A percentile compares a stretch with the other conserved stretches of the same genome.
phyloP scores from a whole-genome alignment of 2,797 vertebrate genomes.

The Anabas testudineus region DNA sequence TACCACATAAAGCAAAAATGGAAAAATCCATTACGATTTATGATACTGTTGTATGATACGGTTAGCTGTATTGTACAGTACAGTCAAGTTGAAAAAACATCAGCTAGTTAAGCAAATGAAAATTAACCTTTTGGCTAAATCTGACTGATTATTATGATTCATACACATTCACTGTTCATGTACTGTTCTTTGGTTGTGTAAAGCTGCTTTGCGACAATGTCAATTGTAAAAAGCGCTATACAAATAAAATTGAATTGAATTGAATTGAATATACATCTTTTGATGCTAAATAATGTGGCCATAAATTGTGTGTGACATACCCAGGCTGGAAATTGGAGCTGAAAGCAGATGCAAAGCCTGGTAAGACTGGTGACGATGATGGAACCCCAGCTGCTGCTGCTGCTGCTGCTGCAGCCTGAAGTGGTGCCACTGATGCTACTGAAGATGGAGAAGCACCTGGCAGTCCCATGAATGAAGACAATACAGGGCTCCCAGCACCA shows the following conservation, averaged over 20 bases:
- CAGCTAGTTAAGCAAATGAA: too few species aligned
- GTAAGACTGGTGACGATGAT: constrained; percentile 92
- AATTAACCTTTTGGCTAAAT: too few species aligned
- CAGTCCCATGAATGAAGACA: constrained; percentile 93
- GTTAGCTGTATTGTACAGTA: neutral
- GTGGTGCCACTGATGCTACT: constrained; percentile 90
- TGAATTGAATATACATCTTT: too few species aligned
- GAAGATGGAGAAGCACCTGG: constrained; percentile 86
- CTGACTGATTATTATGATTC: too few species aligned
- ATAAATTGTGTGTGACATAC: constrained; percentile 86
- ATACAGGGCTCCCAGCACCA: constrained; percentile 88
- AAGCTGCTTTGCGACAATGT: too few species aligned
- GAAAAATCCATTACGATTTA: constrained; percentile 42
- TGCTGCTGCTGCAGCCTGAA: constrained; percentile 87
- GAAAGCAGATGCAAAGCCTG: constrained; percentile 96
- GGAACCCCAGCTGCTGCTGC: constrained; percentile 85
- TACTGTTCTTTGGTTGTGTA: too few species aligned
- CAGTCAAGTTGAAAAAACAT: constrained; percentile 6
- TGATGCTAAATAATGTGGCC: neutral
- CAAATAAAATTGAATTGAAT: too few species aligned
- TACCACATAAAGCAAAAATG: constrained; percentile 12
- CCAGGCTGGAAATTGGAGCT: constrained; percentile 96
- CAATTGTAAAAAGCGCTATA: too few species aligned
- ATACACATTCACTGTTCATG: too few species aligned
- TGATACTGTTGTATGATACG: neutral